phyloP scores from a whole-genome alignment of 2,797 vertebrate species.

The Leucoraja ocellata region DNA sequence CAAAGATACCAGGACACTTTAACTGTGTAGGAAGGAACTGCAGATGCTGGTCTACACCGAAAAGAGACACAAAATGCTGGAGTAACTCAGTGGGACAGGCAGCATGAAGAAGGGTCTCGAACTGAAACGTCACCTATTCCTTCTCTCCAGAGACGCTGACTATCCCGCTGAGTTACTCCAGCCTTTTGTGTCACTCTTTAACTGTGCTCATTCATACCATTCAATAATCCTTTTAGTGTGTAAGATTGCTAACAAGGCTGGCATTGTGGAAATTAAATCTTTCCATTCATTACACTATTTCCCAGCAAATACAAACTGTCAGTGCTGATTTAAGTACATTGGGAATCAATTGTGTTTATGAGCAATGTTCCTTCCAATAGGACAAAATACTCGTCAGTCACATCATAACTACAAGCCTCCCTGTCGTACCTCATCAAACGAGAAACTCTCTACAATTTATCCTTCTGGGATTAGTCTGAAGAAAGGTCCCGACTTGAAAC shows the following conservation, averaged over 20 bases:
- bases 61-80: too few relatives aligned
- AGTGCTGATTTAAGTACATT: constrained; percentile 26
- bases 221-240: not conserved
- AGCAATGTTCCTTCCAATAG: not conserved
- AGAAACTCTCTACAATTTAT: not conserved
- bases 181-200: constrained; percentile 42
- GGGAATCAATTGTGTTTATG: not conserved
- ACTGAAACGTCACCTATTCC: too few relatives aligned
- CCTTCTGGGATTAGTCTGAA: too few relatives aligned
- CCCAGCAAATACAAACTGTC: constrained; percentile 25
- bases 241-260: not conserved
- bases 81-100: too few relatives aligned
- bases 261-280: constrained; percentile 27
- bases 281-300: constrained; percentile 14
- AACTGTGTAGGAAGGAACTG: too few relatives aligned
- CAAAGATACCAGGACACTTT: too few relatives aligned
- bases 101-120: too few relatives aligned
- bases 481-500: too few relatives aligned
- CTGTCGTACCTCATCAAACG: not conserved
- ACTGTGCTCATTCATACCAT: constrained; percentile 51
- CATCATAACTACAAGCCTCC: not conserved
- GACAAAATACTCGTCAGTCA: not conserved
- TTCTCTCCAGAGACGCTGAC: too few relatives aligned
- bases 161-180: too few relatives aligned
- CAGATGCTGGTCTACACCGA: too few relatives aligned